Evolutionary conservation across 1,140 invertebrate species (phyloP).

Genomic region (Apis florea): DNA sequence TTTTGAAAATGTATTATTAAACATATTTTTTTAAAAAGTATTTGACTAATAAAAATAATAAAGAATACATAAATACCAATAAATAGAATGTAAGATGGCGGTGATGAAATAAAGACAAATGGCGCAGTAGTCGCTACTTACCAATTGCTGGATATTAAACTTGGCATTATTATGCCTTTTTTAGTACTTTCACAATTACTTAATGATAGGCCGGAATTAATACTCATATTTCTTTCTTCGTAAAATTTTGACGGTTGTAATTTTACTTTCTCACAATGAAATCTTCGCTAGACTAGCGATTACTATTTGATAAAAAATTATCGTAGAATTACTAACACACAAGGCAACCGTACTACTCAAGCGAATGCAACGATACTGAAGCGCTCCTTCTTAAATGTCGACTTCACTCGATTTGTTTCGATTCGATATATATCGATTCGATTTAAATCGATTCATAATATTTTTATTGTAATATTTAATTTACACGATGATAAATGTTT

Average conservation of each 20-base stretch:
- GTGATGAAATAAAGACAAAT: slow-evolving; percentile 60
- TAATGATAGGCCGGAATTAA: slow-evolving; percentile 78
- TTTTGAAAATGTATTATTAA: not conserved
- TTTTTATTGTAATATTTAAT: not conserved
- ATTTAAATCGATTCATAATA: not conserved
- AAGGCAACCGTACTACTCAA: not conserved
- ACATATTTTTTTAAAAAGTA: not conserved
- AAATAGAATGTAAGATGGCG: slow-evolving; percentile 63
- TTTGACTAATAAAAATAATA: not conserved
- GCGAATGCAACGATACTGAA: slow-evolving; percentile 44
- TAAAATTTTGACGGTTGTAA: slow-evolving; percentile 73
- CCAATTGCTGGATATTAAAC: slow-evolving; percentile 80
- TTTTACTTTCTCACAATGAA: slow-evolving; percentile 49
- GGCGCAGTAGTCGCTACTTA: slow-evolving; percentile 70
- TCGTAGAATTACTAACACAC: slow-evolving; percentile 1
- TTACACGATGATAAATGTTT: not conserved
- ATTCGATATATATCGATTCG: slow-evolving; percentile 6
- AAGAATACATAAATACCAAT: slow-evolving; percentile 21
- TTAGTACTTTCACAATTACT: slow-evolving; percentile 80
- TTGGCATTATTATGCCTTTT: slow-evolving; percentile 78
- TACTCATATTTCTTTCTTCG: slow-evolving; percentile 80
- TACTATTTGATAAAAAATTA: slow-evolving; percentile 12
- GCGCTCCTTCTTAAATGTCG: slow-evolving; percentile 7
- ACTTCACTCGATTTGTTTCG: not conserved
- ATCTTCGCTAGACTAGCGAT: slow-evolving; percentile 57